Evolutionary conservation across 1,140 invertebrate genomes (phyloP), one percentile per base, ranked within the genome.

Genomic region (Lepidurus packardi): DNA sequence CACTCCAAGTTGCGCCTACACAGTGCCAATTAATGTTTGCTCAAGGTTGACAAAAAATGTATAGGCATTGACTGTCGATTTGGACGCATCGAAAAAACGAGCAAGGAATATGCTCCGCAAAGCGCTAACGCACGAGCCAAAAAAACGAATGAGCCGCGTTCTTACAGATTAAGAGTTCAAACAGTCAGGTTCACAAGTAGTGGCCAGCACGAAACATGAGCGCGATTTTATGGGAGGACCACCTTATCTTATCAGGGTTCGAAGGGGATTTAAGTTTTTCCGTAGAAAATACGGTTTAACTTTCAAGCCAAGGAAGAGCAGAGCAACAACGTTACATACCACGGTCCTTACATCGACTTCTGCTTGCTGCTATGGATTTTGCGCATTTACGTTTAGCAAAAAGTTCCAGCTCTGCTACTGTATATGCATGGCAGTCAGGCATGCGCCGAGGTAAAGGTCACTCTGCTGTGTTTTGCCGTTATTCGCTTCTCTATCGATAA

Each of bases 111-210:
- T 7, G 53, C 16, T 65, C 21, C 13, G 16, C 0, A 65, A 65
- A 34, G 34, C 34, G 13, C 53, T 65, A 21, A 16, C 53, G 8
- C 21, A 65, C 1, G 21, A 13, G 16, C 53, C 8, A 0, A 65
- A 0, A 65, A 8, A 21, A 65, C 53, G 53, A 0, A 65, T 34
- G 34, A 34, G 34, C 34, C 34, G 53, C 53, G 21, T 65, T 65
- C 45, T 47, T n/a, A n/a, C 53, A 65, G 53, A 65, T 65, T 65
- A 65, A 7, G 21, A 65, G 53, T 65, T 65, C 53, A 65, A 16
- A 65, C 16, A 65, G 53, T 65, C 53, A 65, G 13, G 21, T 65
- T 65, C 53, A 65, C 16, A 7, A 65, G 45, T 47, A 65, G n/a
- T 65, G 21, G 53, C 53, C 53, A 9, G 21, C 13, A 47, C 21